Evolutionary conservation across 2,797 vertebrate species (phyloP).

Genomic region (Xyrichtys novacula): DNA sequence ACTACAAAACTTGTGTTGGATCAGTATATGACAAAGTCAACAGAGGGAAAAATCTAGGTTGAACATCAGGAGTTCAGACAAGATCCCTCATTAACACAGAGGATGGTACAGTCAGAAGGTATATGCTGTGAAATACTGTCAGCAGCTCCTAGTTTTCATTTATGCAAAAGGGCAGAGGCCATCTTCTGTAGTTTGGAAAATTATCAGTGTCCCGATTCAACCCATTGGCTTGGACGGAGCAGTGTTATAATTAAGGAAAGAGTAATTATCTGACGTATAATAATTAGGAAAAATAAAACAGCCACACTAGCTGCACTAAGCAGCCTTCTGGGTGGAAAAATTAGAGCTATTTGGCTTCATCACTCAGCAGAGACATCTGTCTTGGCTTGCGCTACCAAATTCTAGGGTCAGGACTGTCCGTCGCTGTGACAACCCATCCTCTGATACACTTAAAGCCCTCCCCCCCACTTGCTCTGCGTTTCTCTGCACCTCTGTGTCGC

Average conservation of each 20-base stretch:
- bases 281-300: constrained; percentile 23
- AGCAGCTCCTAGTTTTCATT: constrained; percentile 12
- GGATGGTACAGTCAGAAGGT: neutral
- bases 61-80: no score
- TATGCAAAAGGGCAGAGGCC: constrained; percentile 29
- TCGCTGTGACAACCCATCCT: constrained; percentile 32
- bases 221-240: constrained; percentile 15
- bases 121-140: neutral
- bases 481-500: constrained; percentile 25
- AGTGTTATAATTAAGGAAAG: constrained; percentile 17
- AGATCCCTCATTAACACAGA: neutral
- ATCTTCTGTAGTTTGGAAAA: constrained; percentile 29
- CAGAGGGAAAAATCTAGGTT: neutral
- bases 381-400: constrained; percentile 32
- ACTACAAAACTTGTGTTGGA: no score
- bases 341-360: constrained; percentile 13
- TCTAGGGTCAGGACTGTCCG: constrained; percentile 34
- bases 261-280: constrained; percentile 20
- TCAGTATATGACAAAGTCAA: neutral
- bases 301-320: neutral
- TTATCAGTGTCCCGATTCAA: constrained; percentile 42
- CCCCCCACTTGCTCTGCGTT: neutral
- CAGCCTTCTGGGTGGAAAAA: constrained; percentile 14
- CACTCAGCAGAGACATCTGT: constrained; percentile 30
- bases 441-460: constrained; percentile 18